Evolutionary conservation across 1,140 invertebrate genomes (phyloP).

Genomic region (Ostrea denselamellosa): DNA sequence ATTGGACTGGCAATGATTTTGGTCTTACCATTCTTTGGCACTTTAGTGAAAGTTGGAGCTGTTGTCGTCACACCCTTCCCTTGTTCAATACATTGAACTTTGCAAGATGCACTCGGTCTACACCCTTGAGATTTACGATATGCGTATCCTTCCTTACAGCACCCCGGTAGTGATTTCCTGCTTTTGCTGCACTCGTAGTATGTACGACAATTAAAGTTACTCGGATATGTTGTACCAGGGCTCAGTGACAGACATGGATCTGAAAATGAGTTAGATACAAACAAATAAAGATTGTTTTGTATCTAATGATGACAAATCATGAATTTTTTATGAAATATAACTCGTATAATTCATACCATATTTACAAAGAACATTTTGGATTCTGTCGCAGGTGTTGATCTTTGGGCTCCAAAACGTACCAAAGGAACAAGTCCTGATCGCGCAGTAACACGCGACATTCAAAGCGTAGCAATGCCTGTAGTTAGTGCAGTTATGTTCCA

Average conservation of each 20-base stretch:
- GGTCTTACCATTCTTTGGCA: not conserved
- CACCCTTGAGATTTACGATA: not conserved
- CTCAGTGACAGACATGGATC: not conserved
- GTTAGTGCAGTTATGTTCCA: not conserved
- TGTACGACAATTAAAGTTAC: slow-evolving; percentile 2
- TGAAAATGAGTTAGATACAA: no score
- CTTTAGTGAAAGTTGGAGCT: not conserved
- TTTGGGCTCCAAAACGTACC: not conserved
- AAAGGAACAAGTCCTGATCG: not conserved
- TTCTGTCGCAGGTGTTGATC: not conserved
- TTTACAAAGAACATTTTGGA: not conserved
- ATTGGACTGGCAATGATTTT: not conserved
- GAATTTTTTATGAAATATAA: no score
- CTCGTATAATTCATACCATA: not conserved
- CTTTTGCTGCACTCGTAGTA: not conserved
- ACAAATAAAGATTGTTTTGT: no score
- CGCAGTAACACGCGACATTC: not conserved
- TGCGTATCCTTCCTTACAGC: not conserved
- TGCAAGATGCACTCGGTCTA: not conserved
- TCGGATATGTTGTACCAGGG: not conserved
- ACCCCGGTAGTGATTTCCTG: not conserved
- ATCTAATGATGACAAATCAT: no score
- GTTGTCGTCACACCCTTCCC: not conserved
- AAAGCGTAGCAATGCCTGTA: not conserved
- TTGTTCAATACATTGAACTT: not conserved